A percentile compares a stretch with the other conserved stretches of the same genome.
These are phyloP conservation scores for Chrysina gloriosa DNA, from an alignment of 2,888 invertebrate species.

Conservation along the genomic window DNA sequence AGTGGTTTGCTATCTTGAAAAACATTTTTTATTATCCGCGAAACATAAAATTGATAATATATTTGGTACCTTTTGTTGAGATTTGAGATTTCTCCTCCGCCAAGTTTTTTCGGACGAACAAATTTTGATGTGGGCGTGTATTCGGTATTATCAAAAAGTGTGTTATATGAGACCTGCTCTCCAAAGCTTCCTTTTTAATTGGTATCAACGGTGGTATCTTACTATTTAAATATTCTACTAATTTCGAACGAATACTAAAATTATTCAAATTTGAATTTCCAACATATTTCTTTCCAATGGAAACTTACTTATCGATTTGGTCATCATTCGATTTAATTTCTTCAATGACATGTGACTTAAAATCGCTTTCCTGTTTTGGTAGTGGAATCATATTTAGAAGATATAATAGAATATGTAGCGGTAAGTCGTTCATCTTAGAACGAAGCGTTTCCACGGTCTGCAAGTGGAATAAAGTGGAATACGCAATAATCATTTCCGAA, in stretches of 20 bases:
- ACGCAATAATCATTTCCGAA: neutral
- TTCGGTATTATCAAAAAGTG: conserved; percentile 26
- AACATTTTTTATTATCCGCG: conserved; percentile 6
- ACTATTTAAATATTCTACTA: conserved; percentile 48
- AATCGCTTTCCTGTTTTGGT: conserved; percentile 50
- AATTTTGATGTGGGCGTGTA: conserved; percentile 23
- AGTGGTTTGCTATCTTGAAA: conserved; percentile 50
- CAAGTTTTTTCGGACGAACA: conserved; percentile 38
- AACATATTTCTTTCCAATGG: neutral
- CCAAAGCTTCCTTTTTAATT: conserved; percentile 29
- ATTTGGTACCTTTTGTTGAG: conserved; percentile 34
- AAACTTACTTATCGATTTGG: conserved; percentile 33
- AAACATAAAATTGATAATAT: no score
- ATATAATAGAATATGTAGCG: conserved; percentile 60
- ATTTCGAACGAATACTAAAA: conserved; percentile 48
- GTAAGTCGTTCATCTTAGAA: conserved; percentile 59
- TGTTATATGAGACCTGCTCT: conserved; percentile 13
- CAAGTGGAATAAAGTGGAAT: conserved; percentile 11
- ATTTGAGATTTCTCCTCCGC: conserved; percentile 35
- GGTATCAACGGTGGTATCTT: conserved; percentile 41
- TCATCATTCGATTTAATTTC: conserved; percentile 31
- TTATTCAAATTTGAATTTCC: neutral
- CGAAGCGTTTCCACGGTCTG: conserved; percentile 59
- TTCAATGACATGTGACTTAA: conserved; percentile 34
- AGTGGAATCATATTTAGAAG: conserved; percentile 61